These are phyloP conservation scores for Octomys mimax DNA, from an alignment of 2,797 vertebrate species.

Conservation along the genomic window DNA sequence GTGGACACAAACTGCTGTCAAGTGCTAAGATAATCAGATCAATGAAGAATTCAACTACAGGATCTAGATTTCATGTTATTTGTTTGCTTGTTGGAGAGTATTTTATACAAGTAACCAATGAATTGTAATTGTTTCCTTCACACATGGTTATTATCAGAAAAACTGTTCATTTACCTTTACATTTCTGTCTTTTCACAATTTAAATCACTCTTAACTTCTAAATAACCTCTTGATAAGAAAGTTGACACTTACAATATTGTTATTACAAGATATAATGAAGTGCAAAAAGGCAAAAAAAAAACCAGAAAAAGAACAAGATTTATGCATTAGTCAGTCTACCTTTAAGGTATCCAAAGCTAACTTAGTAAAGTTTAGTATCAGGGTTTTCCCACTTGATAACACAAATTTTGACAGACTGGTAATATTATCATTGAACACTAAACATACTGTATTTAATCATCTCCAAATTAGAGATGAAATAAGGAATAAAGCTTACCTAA, in stretches of 20 bases:
- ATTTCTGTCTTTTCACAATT: neutral
- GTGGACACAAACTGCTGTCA: neutral
- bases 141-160: neutral
- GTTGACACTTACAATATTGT: neutral
- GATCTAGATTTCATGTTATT: neutral
- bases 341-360: neutral
- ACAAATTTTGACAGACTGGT: neutral
- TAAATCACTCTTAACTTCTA: slow-evolving; percentile 41
- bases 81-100: neutral
- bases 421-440: neutral
- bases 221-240: neutral
- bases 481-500: neutral
- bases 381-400: neutral
- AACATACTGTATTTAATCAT: neutral
- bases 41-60: neutral
- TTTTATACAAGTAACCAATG: neutral
- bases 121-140: neutral
- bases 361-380: neutral
- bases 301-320: neutral
- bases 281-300: neutral
- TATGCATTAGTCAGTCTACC: neutral
- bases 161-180: neutral
- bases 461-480: neutral
- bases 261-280: neutral
- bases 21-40: neutral